A percentile compares a stretch with the other conserved stretches of the same genome.
These are phyloP conservation scores for Trachelus tabidus DNA, from an alignment of 2,888 invertebrate species.

Conservation along the genomic window DNA sequence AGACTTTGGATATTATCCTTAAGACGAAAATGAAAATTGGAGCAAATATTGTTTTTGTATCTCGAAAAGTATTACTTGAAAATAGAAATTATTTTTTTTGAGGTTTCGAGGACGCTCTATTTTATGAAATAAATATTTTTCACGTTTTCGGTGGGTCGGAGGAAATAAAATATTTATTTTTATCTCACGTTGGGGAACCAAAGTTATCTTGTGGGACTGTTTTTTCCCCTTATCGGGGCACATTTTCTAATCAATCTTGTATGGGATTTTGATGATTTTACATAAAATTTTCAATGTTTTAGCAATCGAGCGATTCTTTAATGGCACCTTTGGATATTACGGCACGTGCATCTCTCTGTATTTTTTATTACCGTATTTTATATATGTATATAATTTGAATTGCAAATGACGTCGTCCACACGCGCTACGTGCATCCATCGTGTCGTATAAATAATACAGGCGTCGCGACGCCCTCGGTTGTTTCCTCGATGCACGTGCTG, in stretches of 20 bases:
- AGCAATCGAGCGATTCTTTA: neutral
- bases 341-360: neutral
- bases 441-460: neutral
- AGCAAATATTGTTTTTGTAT: neutral
- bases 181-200: neutral
- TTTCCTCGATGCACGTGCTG: neutral
- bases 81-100: neutral
- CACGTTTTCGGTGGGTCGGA: too few species aligned
- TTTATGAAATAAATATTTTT: neutral
- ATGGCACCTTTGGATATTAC: neutral
- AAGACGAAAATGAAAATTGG: neutral
- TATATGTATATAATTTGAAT: neutral
- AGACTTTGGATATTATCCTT: neutral
- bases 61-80: neutral
- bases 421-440: neutral
- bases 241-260: too few species aligned
- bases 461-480: neutral
- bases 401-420: neutral
- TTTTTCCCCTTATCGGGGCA: too few species aligned
- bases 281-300: neutral
- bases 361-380: neutral
- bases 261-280: neutral
- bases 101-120: neutral
- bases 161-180: too few species aligned
- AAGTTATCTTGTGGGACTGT: neutral